Percentiles rank a stretch among this genome's conserved stretches.
Evolutionary conservation across 2,888 invertebrate genomes (phyloP).

Genomic region (Leucoptera coffeella): DNA sequence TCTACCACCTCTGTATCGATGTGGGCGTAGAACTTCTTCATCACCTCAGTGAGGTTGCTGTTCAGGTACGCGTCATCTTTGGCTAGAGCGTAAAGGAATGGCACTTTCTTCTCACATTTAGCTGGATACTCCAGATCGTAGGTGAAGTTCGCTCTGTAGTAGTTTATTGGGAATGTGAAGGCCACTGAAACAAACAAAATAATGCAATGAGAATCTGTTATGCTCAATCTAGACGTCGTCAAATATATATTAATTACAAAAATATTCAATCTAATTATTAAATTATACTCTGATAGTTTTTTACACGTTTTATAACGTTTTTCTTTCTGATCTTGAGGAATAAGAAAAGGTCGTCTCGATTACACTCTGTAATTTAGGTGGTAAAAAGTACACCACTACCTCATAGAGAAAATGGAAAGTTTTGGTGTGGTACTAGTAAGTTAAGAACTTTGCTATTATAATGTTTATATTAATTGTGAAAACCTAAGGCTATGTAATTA

Average conservation of each 20-base stretch:
- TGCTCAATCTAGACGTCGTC: neutral
- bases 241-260: neutral
- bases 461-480: too few species aligned
- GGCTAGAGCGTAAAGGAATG: constrained; percentile 34
- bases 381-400: too few species aligned
- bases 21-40: constrained; percentile 28
- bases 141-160: constrained; percentile 44
- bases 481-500: too few species aligned
- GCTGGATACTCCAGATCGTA: constrained; percentile 14
- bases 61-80: constrained; percentile 31
- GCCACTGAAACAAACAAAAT: constrained; percentile 28
- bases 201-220: neutral
- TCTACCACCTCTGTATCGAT: constrained; percentile 34
- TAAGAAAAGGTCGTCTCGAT: too few species aligned
- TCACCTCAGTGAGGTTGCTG: constrained; percentile 14
- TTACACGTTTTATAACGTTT: too few species aligned
- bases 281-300: too few species aligned
- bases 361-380: too few species aligned
- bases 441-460: too few species aligned
- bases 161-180: constrained; percentile 48
- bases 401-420: too few species aligned
- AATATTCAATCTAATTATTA: neutral
- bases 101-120: constrained; percentile 20
- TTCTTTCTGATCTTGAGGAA: too few species aligned
- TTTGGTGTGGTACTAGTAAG: too few species aligned